Conservation (phyloP, 2,797 vertebrate species). For the Merluccius polli region DNA sequence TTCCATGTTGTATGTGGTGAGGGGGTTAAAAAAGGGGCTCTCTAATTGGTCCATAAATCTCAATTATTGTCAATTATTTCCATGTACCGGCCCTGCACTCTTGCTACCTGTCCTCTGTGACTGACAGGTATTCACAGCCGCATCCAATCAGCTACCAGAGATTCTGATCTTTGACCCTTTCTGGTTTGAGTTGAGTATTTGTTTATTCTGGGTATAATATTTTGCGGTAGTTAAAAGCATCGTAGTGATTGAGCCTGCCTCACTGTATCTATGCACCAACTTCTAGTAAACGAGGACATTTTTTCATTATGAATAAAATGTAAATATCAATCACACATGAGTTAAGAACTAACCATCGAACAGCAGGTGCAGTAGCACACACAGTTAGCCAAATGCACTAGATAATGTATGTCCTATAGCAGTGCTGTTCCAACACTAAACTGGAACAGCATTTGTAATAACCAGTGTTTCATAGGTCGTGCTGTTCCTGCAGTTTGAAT, state of each 20-base stretch:
- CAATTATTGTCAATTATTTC: background rate
- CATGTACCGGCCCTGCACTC: background rate
- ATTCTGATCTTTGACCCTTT: background rate
- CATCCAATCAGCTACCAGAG: background rate
- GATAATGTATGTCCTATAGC: background rate
- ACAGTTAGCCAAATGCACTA: background rate
- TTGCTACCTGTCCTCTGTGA: background rate
- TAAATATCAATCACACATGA: background rate
- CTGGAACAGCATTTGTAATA: background rate
- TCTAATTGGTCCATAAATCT: background rate
- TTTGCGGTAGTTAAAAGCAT: background rate
- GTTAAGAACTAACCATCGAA: background rate
- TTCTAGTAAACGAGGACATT: background rate
- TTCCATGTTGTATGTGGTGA: background rate
- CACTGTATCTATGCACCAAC: constrained; percentile 12
- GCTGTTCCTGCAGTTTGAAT: background rate
- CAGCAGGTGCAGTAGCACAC: background rate
- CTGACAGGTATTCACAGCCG: background rate
- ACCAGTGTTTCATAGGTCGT: background rate
- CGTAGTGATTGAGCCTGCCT: background rate
- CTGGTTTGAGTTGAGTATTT: background rate
- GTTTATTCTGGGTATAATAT: background rate
- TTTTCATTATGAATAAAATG: background rate
- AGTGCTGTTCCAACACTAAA: background rate
- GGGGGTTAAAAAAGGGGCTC: background rate